A percentile compares a stretch with the other conserved stretches of the same genome.
phyloP scores from a whole-genome alignment of 2,797 vertebrate genomes.

The Platalea minor region DNA sequence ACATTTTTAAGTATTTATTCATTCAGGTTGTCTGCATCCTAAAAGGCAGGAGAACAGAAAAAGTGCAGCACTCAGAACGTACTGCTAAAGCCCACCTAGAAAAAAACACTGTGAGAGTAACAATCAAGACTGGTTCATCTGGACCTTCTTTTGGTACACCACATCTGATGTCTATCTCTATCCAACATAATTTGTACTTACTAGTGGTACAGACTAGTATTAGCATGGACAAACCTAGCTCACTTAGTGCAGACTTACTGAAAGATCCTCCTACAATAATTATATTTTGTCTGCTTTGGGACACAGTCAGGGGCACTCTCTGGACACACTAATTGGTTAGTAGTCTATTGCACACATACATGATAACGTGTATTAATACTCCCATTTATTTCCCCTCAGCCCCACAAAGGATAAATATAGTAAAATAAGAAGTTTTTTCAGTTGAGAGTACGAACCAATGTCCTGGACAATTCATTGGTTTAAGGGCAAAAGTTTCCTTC shows the following conservation, averaged over 20 bases:
- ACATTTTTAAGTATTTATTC: neutral
- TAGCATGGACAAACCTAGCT: neutral
- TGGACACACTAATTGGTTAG: neutral
- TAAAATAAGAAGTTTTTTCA: neutral
- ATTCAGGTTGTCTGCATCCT: neutral
- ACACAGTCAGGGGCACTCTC: neutral
- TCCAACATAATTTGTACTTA: neutral
- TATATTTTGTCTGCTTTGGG: neutral
- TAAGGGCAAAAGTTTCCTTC: slow-evolving; percentile 90
- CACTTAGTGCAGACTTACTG: neutral
- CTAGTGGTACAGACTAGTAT: neutral
- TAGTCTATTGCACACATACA: neutral
- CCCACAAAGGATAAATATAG: neutral
- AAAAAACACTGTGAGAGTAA: neutral
- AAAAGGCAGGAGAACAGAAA: neutral
- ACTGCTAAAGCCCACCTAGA: neutral
- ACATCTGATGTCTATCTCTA: neutral
- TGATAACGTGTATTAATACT: neutral
- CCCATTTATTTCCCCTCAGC: neutral
- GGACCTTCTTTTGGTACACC: neutral
- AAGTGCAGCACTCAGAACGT: neutral
- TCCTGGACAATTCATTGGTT: slow-evolving; percentile 97
- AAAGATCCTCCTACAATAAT: neutral
- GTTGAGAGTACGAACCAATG: slow-evolving; percentile 84
- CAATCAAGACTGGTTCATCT: neutral